A percentile compares a stretch with the other conserved stretches of the same genome.
These are phyloP conservation scores for Pelusios castaneus DNA, from an alignment of 2,113 vertebrate species.

Conservation along the genomic window DNA sequence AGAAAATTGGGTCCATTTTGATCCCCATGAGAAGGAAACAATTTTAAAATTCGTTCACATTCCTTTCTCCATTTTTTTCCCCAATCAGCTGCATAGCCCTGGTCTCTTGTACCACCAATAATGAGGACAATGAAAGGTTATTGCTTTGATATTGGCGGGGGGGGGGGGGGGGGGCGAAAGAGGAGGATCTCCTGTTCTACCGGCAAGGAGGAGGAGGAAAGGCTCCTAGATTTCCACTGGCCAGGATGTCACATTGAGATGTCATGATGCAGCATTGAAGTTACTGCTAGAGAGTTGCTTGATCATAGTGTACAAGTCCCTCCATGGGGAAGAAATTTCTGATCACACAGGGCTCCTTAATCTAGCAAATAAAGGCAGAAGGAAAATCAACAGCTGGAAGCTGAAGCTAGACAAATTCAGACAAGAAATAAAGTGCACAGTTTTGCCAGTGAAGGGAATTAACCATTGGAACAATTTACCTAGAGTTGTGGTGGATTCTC, in stretches of 20 bases:
- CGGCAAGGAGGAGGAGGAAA: not conserved
- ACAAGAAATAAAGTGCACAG: not conserved
- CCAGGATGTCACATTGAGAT: not conserved
- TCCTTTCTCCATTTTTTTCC: not conserved
- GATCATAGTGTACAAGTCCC: not conserved
- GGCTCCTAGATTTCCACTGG: not conserved
- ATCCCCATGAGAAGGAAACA: not conserved
- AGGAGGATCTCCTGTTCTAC: not conserved
- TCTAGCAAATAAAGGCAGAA: not conserved
- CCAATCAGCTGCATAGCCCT: not conserved
- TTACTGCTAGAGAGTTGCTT: not conserved
- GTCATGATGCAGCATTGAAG: not conserved
- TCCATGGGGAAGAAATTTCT: not conserved
- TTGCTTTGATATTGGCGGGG: too few species aligned
- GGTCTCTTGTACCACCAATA: not conserved
- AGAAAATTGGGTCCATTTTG: not conserved
- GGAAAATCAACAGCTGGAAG: not conserved
- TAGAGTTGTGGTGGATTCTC: not conserved
- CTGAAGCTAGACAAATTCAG: not conserved
- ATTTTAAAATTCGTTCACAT: not conserved
- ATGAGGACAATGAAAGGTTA: not conserved
- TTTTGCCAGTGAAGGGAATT: not conserved
- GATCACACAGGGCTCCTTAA: not conserved
- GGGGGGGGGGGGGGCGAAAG: too few species aligned
- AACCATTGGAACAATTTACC: not conserved